These are phyloP conservation scores for Microcebus griseorufus DNA, from an alignment of 2,113 vertebrate genomes.

Conservation along the genomic window DNA sequence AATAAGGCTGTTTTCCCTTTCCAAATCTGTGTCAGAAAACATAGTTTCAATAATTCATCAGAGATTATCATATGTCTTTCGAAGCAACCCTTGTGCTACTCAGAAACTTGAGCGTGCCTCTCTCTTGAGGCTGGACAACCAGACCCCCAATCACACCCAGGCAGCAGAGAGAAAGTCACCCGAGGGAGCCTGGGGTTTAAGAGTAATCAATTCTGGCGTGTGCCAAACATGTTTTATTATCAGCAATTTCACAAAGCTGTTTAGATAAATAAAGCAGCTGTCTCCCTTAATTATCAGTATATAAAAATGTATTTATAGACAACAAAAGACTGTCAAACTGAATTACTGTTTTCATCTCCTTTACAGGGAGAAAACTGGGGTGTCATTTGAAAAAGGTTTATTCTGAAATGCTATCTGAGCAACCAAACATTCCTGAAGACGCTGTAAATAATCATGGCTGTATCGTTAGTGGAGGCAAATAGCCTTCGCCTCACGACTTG, in stretches of 20 bases:
- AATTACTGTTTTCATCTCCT: conserved; percentile 65
- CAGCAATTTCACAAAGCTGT: conserved; percentile 79
- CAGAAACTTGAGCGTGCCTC: not conserved
- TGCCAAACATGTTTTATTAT: conserved; percentile 85
- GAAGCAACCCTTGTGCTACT: not conserved
- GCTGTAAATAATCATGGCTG: not conserved
- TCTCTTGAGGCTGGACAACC: not conserved
- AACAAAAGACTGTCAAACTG: conserved; percentile 62
- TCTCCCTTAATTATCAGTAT: conserved; percentile 68
- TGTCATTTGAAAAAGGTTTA: conserved; percentile 23
- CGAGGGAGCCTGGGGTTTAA: conserved; percentile 56
- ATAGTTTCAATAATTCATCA: conserved; percentile 26
- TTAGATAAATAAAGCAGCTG: conserved; percentile 73
- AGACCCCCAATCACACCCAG: not conserved
- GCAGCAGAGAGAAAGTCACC: conserved; percentile 6
- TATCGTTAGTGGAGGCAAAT: conserved; percentile 11
- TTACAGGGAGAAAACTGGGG: conserved; percentile 50
- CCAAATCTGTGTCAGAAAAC: not conserved
- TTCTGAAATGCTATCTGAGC: not conserved
- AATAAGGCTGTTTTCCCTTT: not conserved
- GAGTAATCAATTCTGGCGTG: conserved; percentile 83
- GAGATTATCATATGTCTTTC: conserved; percentile 18
- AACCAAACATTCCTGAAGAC: not conserved
- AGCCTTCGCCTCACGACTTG: not conserved
- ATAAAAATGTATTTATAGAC: conserved; percentile 69